Evolutionary conservation across 2,797 vertebrate genomes (phyloP), one percentile per base, ranked within the genome.

Genomic region (Tauraco hartlaubi): DNA sequence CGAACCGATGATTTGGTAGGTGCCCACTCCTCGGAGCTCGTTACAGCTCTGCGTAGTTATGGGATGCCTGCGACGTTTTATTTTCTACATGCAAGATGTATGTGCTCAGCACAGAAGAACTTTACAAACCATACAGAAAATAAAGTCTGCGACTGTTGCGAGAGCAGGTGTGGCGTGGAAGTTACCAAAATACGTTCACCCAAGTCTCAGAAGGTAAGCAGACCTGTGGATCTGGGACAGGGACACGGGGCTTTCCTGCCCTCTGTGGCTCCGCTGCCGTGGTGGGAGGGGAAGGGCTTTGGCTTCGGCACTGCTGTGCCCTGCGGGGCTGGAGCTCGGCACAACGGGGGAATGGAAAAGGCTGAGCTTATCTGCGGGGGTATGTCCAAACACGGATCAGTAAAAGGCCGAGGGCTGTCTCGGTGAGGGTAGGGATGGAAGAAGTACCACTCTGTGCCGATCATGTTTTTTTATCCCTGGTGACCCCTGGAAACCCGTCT

Each of bases 321-420:
- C 58, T 9, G 68, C 1, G 2, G 46, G 22, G 64, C 68, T 26
- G 85, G 85, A 83, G 0, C 63, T 59, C 41, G n/a, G 72, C 15
- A 2, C 62, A 13, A 4, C 1, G 14, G 3, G 35, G 49, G 12
- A 18, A 7, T 3, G 15, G 22, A 22, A 28, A 29, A 25, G 44
- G 13, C 26, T 25, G 1, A 12, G 33, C 1, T 12, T 48, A 12
- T 12, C 1, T 2, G 1, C 1, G 26, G 22, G 31, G 9, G 4
- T 56, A 39, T n/a, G 59, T 51, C 77, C 56, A 39, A 71, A 43
- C 14, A 5, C 4, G 3, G 44, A 3, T 39, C 41, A 35, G 2
- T 33, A 33, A 31, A 9, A 2, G 0, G 1, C 4, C 19, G 2
- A 26, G 12, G 68, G 33, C 19, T 54, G 0, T 66, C 84, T 52